These are phyloP conservation scores for Callaeas wilsoni DNA, from an alignment of 2,113 vertebrate species.

Conservation along the genomic window DNA sequence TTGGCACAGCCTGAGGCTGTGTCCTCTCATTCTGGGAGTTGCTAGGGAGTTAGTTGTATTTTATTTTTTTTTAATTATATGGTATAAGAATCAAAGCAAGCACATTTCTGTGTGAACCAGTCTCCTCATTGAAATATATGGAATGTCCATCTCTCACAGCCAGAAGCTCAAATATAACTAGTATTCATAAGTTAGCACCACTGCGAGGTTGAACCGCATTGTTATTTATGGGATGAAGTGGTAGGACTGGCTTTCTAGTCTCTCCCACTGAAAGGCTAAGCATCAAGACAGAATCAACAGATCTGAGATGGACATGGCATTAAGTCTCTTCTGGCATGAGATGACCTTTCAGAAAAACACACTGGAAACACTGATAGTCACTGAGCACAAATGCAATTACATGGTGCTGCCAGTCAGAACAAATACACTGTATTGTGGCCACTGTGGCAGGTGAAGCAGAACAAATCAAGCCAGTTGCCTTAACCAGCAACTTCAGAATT, in stretches of 20 bases:
- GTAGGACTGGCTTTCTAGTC: background rate
- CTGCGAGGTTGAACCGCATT: background rate
- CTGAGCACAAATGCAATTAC: constrained; percentile 62
- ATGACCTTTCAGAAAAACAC: constrained; percentile 44
- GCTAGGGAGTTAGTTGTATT: background rate
- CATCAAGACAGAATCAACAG: background rate
- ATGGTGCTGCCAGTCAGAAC: constrained; percentile 54
- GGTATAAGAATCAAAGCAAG: background rate
- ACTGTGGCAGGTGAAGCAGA: background rate
- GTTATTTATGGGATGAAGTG: background rate
- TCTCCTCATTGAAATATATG: background rate
- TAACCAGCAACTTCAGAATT: background rate
- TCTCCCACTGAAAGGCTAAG: background rate
- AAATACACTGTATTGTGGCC: background rate
- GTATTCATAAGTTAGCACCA: background rate
- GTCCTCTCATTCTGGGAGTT: too few relatives aligned
- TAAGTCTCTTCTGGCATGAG: constrained; percentile 31
- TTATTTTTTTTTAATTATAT: background rate
- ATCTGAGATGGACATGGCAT: background rate
- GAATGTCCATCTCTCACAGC: background rate
- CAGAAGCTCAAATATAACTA: background rate
- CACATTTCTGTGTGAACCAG: background rate
- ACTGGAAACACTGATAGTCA: background rate
- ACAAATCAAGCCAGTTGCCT: background rate
- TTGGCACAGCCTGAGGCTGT: too few relatives aligned